Conservation (phyloP, 2,113 vertebrate species). For the Rutilus rutilus region DNA sequence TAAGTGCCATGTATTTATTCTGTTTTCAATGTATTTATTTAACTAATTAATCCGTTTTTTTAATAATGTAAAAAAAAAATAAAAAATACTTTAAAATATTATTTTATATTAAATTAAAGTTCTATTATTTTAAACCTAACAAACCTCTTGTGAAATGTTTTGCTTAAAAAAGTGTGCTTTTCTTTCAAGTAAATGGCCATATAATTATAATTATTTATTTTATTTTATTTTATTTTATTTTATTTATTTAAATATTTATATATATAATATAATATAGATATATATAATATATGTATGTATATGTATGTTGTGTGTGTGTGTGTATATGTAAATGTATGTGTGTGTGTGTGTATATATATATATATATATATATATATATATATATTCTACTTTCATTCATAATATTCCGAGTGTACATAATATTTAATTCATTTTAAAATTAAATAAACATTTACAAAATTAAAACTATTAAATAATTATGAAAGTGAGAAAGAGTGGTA, state of each 20-base stretch:
- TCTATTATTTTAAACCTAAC: background rate
- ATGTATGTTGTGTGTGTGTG: no score
- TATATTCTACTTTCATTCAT: no score
- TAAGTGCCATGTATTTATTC: background rate
- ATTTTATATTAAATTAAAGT: background rate
- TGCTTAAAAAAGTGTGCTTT: background rate
- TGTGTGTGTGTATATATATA: no score
- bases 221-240: no score
- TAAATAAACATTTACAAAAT: background rate
- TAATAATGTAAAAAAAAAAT: background rate
- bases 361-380: no score
- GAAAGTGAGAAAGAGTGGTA: no score
- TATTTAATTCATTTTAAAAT: no score
- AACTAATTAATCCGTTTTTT: background rate
- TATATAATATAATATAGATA: no score
- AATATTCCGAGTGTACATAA: no score
- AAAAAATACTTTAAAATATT: background rate
- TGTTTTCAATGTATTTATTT: background rate
- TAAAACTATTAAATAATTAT: background rate
- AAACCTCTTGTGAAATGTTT: background rate
- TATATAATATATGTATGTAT: no score
- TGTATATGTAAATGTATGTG: rapidly evolving
- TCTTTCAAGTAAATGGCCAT: background rate
- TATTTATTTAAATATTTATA: no score
- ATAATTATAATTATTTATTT: no score